Evolutionary conservation across 2,113 vertebrate species (phyloP).

Genomic region (Alethe castanea): DNA sequence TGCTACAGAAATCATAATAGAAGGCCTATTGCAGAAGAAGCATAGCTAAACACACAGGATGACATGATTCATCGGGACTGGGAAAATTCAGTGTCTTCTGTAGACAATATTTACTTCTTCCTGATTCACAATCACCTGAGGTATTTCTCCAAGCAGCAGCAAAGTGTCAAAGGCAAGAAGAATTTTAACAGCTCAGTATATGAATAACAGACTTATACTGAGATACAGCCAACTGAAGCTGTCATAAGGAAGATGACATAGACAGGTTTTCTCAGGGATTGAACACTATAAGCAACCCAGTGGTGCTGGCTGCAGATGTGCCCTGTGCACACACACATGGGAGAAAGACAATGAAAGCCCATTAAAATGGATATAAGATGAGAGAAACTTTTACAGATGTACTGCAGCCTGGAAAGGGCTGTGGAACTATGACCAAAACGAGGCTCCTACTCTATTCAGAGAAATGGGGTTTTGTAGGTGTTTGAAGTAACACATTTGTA

Average conservation of each 20-base stretch:
- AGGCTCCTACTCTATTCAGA: background rate
- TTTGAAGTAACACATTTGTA: slow-evolving; percentile 1
- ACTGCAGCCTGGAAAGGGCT: background rate
- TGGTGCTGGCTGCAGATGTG: background rate
- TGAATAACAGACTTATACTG: background rate
- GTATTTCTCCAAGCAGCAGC: background rate
- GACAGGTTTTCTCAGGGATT: background rate
- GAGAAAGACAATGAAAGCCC: background rate
- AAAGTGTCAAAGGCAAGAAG: background rate
- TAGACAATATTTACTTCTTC: background rate
- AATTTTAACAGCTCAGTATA: slow-evolving; percentile 3
- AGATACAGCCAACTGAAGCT: background rate
- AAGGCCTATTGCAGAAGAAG: background rate
- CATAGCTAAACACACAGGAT: background rate
- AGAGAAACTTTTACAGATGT: background rate
- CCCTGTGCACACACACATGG: background rate
- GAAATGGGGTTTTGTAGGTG: background rate
- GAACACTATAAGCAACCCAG: background rate
- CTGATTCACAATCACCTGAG: background rate
- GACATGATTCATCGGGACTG: background rate
- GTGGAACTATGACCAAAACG: background rate
- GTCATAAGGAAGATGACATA: background rate
- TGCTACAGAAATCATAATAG: background rate
- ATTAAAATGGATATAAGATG: background rate
- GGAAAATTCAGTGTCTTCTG: background rate